Evolutionary conservation across 2,888 invertebrate species (phyloP), one percentile per base, ranked within the genome.

Genomic region (Phaedon cochleariae): DNA sequence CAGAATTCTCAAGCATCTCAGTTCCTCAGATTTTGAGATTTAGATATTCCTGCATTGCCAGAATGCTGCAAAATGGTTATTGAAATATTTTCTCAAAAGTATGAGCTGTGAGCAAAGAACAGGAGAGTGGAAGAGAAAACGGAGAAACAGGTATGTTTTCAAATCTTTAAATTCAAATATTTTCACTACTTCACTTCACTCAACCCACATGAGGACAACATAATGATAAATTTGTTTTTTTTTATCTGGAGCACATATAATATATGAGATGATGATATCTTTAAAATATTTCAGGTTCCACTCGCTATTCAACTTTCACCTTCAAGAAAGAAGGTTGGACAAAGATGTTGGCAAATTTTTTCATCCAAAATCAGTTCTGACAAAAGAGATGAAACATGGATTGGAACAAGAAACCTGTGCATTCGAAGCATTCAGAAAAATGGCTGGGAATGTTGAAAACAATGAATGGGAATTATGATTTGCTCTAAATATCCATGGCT

Each of bases 401-500:
- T 34, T 34, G 10, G 31, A 34, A 9, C 10, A 34, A 26, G 26
- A 26, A 26, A 3, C 26, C 26, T 26, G 3, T 26, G 26, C 26
- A 26, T 5, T 26, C 4, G 26, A 26, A 26, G 26, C 26, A 26
- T 26, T 26, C 26, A 26, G 6, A 26, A 6, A 26, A 6, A 54
- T 31, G 18, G 9, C 22, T 22, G 2, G 12, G 2, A 17, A 54
- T 31, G 12, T 49, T 26, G 26, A 26, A 26, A 5, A 26, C 26
- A 26, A 26, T 26, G 34, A 62, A 45, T 26, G 26, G 6, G 26
- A 26, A 5, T 3, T 5, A 26, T 5, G 4, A 26, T 26, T 26
- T 26, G 3, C 6, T 26, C 6, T 5, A 26, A 26, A 26, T 26
- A 26, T 31, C 53, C 63, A 34, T 67, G 66, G 62, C 29, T 67